Base-by-base conservation (phyloP, 2,113 vertebrate genomes). In the Sorex araneus region DNA sequence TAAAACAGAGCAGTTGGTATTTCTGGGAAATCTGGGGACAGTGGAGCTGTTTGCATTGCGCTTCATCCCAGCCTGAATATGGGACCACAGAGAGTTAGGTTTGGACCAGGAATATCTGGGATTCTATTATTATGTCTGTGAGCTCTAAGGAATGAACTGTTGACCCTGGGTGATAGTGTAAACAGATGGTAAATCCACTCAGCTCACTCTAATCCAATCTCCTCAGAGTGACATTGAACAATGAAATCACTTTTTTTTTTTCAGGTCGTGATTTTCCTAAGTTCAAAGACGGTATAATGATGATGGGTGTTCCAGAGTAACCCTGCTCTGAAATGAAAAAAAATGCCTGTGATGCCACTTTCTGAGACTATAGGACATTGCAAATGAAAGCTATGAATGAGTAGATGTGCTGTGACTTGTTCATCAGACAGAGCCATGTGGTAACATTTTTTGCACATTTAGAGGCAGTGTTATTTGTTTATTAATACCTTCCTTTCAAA, bases 371-470 rank as follows among this genome's bases (percentile, higher is more conserved):
- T 80, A 69, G 47, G 63, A 77, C 1, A 27, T 94, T n/a, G 18
- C 57, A 84, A 64, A 63, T 34, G 4, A 47, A 40, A 66, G 25
- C 12, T 19, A 18, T 30, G 32, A 77, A 47, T 28, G 8, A 43
- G 16, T 45, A 70, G n/a, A 43, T 67, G n/a, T 15, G 0, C 15
- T 67, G 6, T 23, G 45, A 81, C 27, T 82, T 74, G 1, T 3
- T 64, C 0, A 40, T 71, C 75, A 54, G 28, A 43, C 28, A 45
- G 16, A 18, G 50, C 3, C 27, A 50, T 1, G 69, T 85, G 54
- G 43, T 60, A 64, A 71, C 0, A n/a, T 34, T 57, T 90, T 66
- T 28, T 64, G 27, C 92, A 50, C 47, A n/a, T 94, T 86, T 80
- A 66, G 69, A 80, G 79, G 47, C 47, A 80, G 36, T 70, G 4